Evolutionary conservation across 1,140 invertebrate genomes (phyloP), one percentile per base, ranked within the genome.

Genomic region (Brachionus rubens): DNA sequence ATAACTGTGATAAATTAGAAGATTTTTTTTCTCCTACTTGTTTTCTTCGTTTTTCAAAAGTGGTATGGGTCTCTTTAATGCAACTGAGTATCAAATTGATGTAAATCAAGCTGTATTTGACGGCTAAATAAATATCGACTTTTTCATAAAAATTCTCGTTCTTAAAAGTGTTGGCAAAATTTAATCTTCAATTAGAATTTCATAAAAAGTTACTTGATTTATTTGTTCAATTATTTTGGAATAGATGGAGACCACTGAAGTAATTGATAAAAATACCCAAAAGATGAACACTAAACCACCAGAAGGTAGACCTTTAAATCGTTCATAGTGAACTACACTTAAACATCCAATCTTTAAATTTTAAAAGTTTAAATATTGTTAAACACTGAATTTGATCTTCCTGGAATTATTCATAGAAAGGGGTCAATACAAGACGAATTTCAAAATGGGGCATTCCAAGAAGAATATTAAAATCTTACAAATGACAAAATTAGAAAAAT

Each of bases 271-370:
- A 21, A 36, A 43, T 24, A 19, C 59, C 59, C 59, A 65, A 28
- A 43, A 46, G 26, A 43, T 65, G 21, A 43, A 65, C 19, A 41
- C 24, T 24, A 65, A 26, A 21, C 16, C 40, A 43, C 59, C 19
- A 26, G 59, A 65, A 43, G 59, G 59, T 43, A 65, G 43, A n/a
- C 59, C 59, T 41, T 16, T 65, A 1, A 24, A 24, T 12, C 59
- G 16, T 26, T 65, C 59, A 36, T 26, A 65, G n/a, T 65, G 33
- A 24, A 26, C 6, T 9, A 59, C 4, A 2, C 1, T 9, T 36
- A 41, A 65, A 21, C n/a, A 65, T 4, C n/a, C 7, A 19, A 9
- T 62, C 59, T 43, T 46, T 46, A 14, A 46, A 46, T 46, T 14
- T 14, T 46, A 46, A 46, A 46, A 46, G n/a, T 46, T 7, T 46